phyloP scores from a whole-genome alignment of 2,888 invertebrate genomes.

The Silvanus unidentatus region DNA sequence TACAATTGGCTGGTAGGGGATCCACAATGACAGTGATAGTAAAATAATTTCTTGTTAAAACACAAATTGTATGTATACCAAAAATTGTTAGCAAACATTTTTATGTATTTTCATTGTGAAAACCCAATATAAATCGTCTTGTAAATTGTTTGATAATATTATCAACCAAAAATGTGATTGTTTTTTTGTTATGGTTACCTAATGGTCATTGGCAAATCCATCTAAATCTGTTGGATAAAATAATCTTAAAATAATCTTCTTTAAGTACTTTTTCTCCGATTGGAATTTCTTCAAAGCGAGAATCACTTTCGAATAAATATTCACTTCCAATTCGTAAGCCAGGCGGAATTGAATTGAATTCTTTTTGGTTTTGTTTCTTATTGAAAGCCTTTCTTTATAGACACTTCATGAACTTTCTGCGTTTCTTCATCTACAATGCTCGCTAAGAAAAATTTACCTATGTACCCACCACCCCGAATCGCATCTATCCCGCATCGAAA shows the following conservation, averaged over 20 bases:
- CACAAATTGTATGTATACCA: too few relatives aligned
- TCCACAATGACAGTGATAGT: too few relatives aligned
- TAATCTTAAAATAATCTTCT: slow-evolving; percentile 14
- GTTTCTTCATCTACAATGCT: slow-evolving; percentile 5
- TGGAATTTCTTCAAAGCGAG: slow-evolving; percentile 22
- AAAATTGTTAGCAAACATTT: too few relatives aligned
- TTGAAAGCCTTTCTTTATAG: slow-evolving; percentile 11
- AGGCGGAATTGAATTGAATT: slow-evolving; percentile 12
- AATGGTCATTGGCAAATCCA: neutral
- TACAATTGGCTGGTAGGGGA: too few relatives aligned
- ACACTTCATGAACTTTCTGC: slow-evolving; percentile 7
- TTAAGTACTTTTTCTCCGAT: slow-evolving; percentile 14
- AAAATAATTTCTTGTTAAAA: too few relatives aligned
- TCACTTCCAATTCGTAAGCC: slow-evolving; percentile 24
- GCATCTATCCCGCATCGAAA: slow-evolving; percentile 6
- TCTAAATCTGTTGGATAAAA: slow-evolving; percentile 10
- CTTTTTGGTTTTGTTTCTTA: slow-evolving; percentile 8
- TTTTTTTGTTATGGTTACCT: neutral
- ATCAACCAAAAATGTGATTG: too few relatives aligned
- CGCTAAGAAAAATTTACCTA: slow-evolving; percentile 13
- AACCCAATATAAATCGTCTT: too few relatives aligned
- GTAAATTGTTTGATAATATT: too few relatives aligned
- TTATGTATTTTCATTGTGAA: too few relatives aligned
- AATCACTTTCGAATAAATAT: slow-evolving; percentile 24
- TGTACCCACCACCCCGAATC: slow-evolving; percentile 15